Percentiles rank a stretch among this genome's conserved stretches.
phyloP scores from a whole-genome alignment of 23 tunicate genomes.

The Phallusia fumigata region DNA sequence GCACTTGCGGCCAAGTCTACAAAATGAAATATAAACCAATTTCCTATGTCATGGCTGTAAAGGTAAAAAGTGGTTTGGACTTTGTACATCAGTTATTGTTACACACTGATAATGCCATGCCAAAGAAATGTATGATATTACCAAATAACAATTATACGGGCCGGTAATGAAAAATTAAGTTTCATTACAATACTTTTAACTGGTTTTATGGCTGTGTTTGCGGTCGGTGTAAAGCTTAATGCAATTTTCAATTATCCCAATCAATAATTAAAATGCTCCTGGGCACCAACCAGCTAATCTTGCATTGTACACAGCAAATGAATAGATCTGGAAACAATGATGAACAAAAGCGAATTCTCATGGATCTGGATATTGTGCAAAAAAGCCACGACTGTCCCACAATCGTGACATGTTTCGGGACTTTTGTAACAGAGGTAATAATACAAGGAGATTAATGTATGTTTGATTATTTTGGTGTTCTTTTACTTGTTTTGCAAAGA shows the following conservation, averaged over 20 bases:
- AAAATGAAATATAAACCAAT: constrained; percentile 68
- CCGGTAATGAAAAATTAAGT: too few species aligned
- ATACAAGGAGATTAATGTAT: too few species aligned
- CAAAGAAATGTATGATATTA: too few species aligned
- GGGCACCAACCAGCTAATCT: neutral
- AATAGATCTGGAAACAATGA: constrained; percentile 75
- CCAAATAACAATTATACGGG: too few species aligned
- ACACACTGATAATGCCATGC: too few species aligned
- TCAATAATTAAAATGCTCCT: neutral
- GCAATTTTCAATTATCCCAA: constrained; percentile 2
- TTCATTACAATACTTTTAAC: too few species aligned
- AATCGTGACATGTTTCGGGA: constrained; percentile 86
- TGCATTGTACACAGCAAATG: constrained; percentile 66
- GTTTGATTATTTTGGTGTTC: too few species aligned
- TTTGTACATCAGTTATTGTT: neutral
- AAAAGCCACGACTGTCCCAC: constrained; percentile 83
- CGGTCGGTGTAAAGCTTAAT: neutral
- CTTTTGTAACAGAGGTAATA: constrained; percentile 72
- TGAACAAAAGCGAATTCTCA: constrained; percentile 81
- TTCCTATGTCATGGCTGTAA: constrained; percentile 81
- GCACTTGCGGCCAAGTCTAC: constrained; percentile 97
- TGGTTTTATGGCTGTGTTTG: too few species aligned
- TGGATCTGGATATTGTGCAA: constrained; percentile 95
- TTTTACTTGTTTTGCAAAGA: too few species aligned
- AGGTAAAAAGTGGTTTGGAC: constrained; percentile 40